Conservation (phyloP, 2,113 vertebrate species). For the Laterallus jamaicensis region DNA sequence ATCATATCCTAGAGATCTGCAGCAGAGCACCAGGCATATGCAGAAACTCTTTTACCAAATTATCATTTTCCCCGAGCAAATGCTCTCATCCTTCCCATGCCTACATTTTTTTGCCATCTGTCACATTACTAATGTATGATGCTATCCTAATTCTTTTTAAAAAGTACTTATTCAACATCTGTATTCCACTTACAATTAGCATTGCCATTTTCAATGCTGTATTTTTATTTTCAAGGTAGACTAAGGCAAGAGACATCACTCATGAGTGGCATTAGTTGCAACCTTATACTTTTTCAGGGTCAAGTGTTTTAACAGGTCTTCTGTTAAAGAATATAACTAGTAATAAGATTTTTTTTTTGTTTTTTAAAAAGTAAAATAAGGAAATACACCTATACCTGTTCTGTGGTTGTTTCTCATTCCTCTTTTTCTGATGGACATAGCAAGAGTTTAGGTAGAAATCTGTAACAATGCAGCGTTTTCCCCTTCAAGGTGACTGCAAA, state of each 20-base stretch:
- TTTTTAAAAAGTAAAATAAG: background rate
- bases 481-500: constrained; percentile 45
- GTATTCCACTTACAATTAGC: background rate
- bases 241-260: background rate
- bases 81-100: background rate
- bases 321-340: background rate
- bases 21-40: background rate
- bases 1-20: background rate
- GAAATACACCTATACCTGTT: background rate
- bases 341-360: background rate
- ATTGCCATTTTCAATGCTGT: background rate
- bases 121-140: background rate
- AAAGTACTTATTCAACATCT: background rate
- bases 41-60: background rate
- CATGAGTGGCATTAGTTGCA: background rate
- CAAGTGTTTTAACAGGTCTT: background rate
- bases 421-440: background rate
- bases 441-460: constrained; percentile 7
- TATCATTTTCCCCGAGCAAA: background rate
- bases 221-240: background rate
- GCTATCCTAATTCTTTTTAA: background rate
- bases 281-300: background rate
- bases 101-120: background rate
- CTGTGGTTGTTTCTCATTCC: background rate
- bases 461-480: background rate